Conservation (phyloP, 2,797 vertebrate species). For the Thripadectes ignobilis region DNA sequence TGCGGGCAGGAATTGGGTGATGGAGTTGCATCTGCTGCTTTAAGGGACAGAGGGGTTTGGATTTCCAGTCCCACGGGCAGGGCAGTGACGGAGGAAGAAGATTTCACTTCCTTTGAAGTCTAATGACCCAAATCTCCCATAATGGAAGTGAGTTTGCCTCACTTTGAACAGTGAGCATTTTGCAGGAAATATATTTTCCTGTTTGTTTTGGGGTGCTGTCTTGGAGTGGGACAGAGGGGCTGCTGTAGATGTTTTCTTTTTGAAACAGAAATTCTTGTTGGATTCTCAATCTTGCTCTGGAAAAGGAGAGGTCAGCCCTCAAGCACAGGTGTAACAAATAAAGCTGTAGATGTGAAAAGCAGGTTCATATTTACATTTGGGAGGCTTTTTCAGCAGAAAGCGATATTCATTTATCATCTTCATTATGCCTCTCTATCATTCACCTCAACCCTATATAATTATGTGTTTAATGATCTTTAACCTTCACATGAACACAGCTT, state of each 20-base stretch:
- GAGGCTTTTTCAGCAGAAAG: conserved; percentile 7
- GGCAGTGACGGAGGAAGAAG: not conserved
- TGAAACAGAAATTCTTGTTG: not conserved
- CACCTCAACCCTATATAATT: conserved; percentile 61
- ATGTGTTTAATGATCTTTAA: conserved; percentile 64
- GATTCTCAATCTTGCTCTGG: not conserved
- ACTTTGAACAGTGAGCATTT: not conserved
- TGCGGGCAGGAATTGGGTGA: not conserved
- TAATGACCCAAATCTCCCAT: not conserved
- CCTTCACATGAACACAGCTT: conserved; percentile 34
- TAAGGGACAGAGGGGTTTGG: not conserved
- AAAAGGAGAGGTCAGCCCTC: conserved; percentile 28
- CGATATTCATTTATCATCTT: conserved; percentile 38
- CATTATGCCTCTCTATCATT: conserved; percentile 39
- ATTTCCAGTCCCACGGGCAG: not conserved
- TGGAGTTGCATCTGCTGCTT: not conserved
- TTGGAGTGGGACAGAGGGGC: not conserved
- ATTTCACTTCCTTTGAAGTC: conserved; percentile 9
- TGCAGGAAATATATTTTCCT: not conserved
- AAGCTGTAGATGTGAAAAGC: not conserved
- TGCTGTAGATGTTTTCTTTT: not conserved
- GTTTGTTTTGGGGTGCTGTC: not conserved
- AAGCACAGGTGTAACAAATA: not conserved
- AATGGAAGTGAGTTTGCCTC: not conserved
- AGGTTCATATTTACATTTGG: not conserved